Base-by-base conservation (phyloP, 2,888 invertebrate species). In the Drosophila glabriapex region DNA sequence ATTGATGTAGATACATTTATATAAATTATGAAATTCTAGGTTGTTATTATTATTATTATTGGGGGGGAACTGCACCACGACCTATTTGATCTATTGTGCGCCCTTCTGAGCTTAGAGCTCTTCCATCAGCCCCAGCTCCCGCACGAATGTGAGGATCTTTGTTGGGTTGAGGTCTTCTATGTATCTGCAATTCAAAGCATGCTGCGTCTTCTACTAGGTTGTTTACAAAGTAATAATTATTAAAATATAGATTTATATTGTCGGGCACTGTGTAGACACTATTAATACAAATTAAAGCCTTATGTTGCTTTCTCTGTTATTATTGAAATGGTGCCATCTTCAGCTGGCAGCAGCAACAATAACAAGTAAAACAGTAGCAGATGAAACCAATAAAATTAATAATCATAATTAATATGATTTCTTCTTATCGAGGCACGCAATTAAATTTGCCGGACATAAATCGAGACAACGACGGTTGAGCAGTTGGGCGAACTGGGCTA, bases 391-490 rank as follows among this genome's bases (percentile, higher is more conserved):
- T 89, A 80, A 89, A 88, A 88, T 75, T 59, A 84, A 86, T 87
- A 88, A 84, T 74, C 71, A 75, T 75, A 84, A 88, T 90, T 88
- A 83, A 88, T 85, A 89, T 90, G 87, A 90, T 90, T 90, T 87
- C 68, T 68, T 79, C 75, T 84, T 76, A 76, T 90, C 91, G 88
- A 85, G 76, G 71, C 61, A 72, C 61, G 77, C 78, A 82, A 84
- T 82, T 78, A 76, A 77, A 89, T 89, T 79, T 82, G 71, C 73
- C 73, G 58, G 68, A 49, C 78, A 85, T 84, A 75, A 90, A 85
- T 83, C 73, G 81, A 75, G 52, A 29, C 60, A 52, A 61, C 52
- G 35, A 50, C 16, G 37, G 19, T 54, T 54, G 16, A 10, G 25
- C 54, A 54, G 53, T 46, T 22, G 43, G 22, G 22, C 14, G 7